phyloP scores from a whole-genome alignment of 2,888 invertebrate genomes.

The Nomada goodeniana region DNA sequence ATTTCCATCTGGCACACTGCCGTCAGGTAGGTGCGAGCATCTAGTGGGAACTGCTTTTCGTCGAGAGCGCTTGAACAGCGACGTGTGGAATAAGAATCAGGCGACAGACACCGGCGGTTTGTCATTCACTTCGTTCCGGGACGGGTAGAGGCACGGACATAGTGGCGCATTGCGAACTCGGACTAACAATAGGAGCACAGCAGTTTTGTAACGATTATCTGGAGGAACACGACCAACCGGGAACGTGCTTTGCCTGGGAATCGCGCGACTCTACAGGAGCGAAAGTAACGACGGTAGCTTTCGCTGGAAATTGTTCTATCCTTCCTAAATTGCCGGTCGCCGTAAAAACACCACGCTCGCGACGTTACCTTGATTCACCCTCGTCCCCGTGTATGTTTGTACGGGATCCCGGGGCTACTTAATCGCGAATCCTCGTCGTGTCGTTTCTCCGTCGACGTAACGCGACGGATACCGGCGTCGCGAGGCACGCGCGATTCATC shows the following conservation, averaged over 20 bases:
- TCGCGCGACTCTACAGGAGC: background rate
- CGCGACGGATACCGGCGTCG: background rate
- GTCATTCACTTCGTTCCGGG: background rate
- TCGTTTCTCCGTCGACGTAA: background rate
- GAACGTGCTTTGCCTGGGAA: constrained; percentile 60
- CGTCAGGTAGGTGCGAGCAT: constrained; percentile 1
- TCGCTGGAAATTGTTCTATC: constrained; percentile 25
- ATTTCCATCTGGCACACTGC: background rate
- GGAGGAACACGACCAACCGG: constrained; percentile 1
- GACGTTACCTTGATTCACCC: background rate
- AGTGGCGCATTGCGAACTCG: constrained; percentile 29
- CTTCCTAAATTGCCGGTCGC: no score
- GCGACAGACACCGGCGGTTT: no score
- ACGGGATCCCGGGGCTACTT: background rate
- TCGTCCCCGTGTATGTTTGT: background rate
- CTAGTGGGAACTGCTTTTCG: background rate
- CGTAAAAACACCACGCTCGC: background rate
- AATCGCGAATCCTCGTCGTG: background rate
- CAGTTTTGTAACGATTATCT: constrained; percentile 18
- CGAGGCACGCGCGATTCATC: background rate
- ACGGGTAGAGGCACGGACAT: background rate
- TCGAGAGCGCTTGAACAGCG: constrained; percentile 4
- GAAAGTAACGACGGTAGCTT: constrained; percentile 64
- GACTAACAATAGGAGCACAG: background rate
- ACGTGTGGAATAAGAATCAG: no score